Evolutionary conservation across 2,113 vertebrate species (phyloP).

Genomic region (Grammomys dolichurus): DNA sequence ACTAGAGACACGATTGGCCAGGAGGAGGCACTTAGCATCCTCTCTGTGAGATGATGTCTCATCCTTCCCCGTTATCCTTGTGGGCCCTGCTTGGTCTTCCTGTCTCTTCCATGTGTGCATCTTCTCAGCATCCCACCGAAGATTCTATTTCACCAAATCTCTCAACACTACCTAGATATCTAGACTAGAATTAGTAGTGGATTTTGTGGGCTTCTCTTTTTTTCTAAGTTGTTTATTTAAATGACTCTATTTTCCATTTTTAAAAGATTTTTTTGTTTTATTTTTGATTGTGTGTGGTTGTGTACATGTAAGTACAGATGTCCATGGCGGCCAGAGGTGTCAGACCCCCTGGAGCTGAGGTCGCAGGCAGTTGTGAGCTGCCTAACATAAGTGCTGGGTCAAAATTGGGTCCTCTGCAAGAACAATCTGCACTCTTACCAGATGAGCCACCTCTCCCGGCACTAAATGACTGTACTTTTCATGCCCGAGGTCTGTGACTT

Average conservation of each 20-base stretch:
- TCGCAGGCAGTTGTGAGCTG: neutral
- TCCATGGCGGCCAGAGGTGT: neutral
- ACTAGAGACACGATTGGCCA: neutral
- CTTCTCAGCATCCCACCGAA: neutral
- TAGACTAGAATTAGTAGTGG: neutral
- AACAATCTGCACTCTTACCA: neutral
- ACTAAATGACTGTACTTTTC: neutral
- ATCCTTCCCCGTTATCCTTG: neutral
- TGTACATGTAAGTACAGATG: neutral
- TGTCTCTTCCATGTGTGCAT: neutral
- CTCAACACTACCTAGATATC: neutral
- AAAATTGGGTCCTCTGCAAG: neutral
- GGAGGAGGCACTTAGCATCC: neutral
- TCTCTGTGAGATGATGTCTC: neutral
- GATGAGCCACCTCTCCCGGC: neutral
- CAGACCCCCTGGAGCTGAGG: neutral
- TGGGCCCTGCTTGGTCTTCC: neutral
- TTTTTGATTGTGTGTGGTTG: neutral
- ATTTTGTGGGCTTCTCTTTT: neutral
- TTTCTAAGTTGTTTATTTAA: neutral
- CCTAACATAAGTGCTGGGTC: neutral
- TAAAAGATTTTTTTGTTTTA: neutral
- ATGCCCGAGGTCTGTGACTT: slow-evolving; percentile 12
- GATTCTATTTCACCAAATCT: neutral
- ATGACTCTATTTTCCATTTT: neutral